Evolutionary conservation across 2,888 invertebrate genomes (phyloP).

Genomic region (Lobophora halterata): DNA sequence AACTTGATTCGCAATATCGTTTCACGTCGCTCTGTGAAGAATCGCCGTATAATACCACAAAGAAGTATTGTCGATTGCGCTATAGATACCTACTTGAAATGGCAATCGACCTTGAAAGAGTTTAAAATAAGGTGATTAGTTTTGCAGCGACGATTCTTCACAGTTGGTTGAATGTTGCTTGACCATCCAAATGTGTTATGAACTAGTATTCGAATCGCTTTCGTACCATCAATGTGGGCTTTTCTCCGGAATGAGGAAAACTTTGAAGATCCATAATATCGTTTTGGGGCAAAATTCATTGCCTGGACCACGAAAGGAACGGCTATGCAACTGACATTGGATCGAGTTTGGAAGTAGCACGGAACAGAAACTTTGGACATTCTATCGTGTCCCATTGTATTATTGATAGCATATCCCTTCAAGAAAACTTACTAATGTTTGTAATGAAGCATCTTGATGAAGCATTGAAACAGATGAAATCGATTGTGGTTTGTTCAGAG

Average conservation of each 20-base stretch:
- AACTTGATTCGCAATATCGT: constrained; percentile 40
- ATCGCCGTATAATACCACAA: constrained; percentile 44
- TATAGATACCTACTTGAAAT: constrained; percentile 32
- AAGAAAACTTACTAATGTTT: constrained; percentile 1
- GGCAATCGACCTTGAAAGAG: constrained; percentile 74
- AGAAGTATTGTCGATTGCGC: constrained; percentile 72
- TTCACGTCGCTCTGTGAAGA: constrained; percentile 52
- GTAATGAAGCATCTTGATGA: not conserved
- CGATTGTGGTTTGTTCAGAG: constrained; percentile 56
- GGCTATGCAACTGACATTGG: constrained; percentile 36
- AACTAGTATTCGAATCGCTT: constrained; percentile 54
- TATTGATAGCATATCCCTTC: not conserved
- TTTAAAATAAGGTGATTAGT: too few species aligned
- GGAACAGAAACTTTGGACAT: constrained; percentile 53
- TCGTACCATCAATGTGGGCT: constrained; percentile 61
- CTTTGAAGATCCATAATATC: constrained; percentile 71
- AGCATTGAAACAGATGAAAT: constrained; percentile 18
- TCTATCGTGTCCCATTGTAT: constrained; percentile 34
- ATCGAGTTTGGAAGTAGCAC: constrained; percentile 43
- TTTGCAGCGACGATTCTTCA: constrained; percentile 49
- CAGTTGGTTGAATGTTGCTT: constrained; percentile 65
- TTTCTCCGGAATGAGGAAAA: constrained; percentile 54
- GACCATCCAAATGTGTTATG: constrained; percentile 53
- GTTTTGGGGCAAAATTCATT: constrained; percentile 56
- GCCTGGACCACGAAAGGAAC: constrained; percentile 64